Evolutionary conservation across 2,113 vertebrate species (phyloP).

Genomic region (Zosterops pallidus): DNA sequence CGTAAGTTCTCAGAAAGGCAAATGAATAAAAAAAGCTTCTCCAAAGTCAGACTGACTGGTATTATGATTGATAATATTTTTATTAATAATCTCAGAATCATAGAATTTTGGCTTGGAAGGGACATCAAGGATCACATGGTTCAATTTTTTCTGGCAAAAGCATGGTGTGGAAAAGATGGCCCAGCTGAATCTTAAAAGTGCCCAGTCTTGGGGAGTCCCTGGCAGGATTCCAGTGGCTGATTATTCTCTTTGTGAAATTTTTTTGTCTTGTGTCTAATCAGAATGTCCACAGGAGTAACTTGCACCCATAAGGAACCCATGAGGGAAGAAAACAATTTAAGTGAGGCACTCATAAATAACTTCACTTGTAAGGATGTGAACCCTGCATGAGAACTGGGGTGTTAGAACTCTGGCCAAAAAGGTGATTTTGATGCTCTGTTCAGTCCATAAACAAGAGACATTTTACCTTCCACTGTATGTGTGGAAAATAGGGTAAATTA

Average conservation of each 20-base stretch:
- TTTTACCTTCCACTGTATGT: not conserved
- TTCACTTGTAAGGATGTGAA: not conserved
- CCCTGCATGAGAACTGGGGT: rapidly evolving
- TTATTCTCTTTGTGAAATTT: not conserved
- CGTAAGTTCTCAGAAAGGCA: not conserved
- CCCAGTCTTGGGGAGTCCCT: not conserved
- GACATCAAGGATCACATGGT: not conserved
- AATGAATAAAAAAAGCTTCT: not conserved
- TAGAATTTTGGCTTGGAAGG: not conserved
- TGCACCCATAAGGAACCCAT: not conserved
- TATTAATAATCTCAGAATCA: not conserved
- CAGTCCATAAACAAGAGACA: not conserved
- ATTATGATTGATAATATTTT: not conserved
- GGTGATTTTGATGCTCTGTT: not conserved
- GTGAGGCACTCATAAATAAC: not conserved
- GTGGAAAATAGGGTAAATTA: not conserved
- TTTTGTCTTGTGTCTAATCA: not conserved
- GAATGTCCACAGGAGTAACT: not conserved
- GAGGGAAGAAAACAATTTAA: not conserved
- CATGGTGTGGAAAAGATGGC: not conserved
- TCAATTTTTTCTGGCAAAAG: not conserved
- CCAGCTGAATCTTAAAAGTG: not conserved
- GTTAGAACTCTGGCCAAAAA: not conserved
- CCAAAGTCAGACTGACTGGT: not conserved
- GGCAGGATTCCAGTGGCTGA: not conserved